phyloP scores from a whole-genome alignment of 2,797 vertebrate genomes.

The Amblyopsis hoosieri region DNA sequence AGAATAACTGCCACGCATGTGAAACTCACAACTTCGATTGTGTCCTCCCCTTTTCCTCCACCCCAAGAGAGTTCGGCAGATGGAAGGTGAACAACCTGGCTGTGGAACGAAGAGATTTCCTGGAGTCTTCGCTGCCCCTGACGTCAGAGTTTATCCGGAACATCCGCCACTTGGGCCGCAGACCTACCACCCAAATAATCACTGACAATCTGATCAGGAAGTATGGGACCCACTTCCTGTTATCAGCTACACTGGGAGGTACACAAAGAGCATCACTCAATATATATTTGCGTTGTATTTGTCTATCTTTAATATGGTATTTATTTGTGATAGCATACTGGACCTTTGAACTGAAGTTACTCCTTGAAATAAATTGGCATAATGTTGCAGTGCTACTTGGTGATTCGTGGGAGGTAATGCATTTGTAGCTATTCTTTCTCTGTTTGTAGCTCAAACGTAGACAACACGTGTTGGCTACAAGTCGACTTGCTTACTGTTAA shows the following conservation, averaged over 20 bases:
- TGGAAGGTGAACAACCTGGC: constrained; percentile 99
- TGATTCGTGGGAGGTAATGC: constrained; percentile 7
- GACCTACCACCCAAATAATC: constrained; percentile 91
- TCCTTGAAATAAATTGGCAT: constrained; percentile 1
- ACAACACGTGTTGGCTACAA: constrained; percentile 16
- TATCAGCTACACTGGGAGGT: constrained; percentile 97
- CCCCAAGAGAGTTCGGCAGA: constrained; percentile 91
- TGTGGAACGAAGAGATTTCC: constrained; percentile 92
- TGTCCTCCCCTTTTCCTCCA: constrained; percentile 8
- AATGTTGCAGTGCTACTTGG: neutral
- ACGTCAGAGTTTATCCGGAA: constrained; percentile 95
- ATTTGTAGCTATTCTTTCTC: constrained; percentile 18
- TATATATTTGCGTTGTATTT: neutral
- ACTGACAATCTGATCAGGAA: constrained; percentile 97
- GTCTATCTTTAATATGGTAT: neutral
- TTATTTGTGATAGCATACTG: neutral
- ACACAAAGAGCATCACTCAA: constrained; percentile 2
- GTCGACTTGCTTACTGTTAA: constrained; percentile 21
- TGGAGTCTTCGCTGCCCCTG: constrained; percentile 90
- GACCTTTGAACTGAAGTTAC: constrained; percentile 2
- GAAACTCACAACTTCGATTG: neutral
- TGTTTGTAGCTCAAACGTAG: neutral
- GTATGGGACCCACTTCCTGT: constrained; percentile 96
- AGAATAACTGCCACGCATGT: constrained; percentile 20
- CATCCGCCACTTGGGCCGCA: constrained; percentile 89